Conservation (phyloP, 2,888 invertebrate species). For the Psylliodes chrysocephalus region DNA sequence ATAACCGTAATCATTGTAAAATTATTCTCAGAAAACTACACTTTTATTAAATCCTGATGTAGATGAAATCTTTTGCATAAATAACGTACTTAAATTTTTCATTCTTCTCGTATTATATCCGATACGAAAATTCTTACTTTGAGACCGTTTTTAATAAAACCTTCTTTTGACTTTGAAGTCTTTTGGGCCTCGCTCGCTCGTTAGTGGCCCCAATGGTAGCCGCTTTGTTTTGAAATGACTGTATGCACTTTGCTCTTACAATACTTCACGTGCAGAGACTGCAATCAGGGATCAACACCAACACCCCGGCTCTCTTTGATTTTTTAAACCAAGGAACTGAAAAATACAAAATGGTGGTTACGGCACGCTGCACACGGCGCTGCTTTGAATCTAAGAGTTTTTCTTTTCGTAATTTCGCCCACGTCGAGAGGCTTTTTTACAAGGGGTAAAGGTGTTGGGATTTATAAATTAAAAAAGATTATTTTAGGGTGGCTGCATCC, state of each 20-base stretch:
- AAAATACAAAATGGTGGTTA: slow-evolving; percentile 26
- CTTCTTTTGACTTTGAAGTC: slow-evolving; percentile 57
- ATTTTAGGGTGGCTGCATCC: neutral
- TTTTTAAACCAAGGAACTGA: slow-evolving; percentile 38
- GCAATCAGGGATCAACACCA: slow-evolving; percentile 53
- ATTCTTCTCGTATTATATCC: slow-evolving; percentile 36
- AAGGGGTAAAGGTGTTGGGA: slow-evolving; percentile 21
- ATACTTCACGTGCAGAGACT: slow-evolving; percentile 55
- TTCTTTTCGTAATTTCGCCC: slow-evolving; percentile 32
- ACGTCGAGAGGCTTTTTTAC: neutral
- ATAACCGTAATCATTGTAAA: slow-evolving; percentile 9
- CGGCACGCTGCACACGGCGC: slow-evolving; percentile 30
- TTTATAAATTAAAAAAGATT: slow-evolving; percentile 17
- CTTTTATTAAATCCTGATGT: slow-evolving; percentile 9
- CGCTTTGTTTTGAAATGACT: slow-evolving; percentile 59
- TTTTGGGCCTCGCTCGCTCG: slow-evolving; percentile 55
- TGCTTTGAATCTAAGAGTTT: slow-evolving; percentile 23
- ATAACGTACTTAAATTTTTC: slow-evolving; percentile 36
- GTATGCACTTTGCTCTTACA: slow-evolving; percentile 59
- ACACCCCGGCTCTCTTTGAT: slow-evolving; percentile 37
- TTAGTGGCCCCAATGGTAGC: slow-evolving; percentile 59
- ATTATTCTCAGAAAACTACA: slow-evolving; percentile 7
- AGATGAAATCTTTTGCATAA: slow-evolving; percentile 24
- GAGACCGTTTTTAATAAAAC: slow-evolving; percentile 58
- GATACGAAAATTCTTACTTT: slow-evolving; percentile 56